Evolutionary conservation across 2,888 invertebrate species (phyloP).

Genomic region (Boloria euphrosyne): DNA sequence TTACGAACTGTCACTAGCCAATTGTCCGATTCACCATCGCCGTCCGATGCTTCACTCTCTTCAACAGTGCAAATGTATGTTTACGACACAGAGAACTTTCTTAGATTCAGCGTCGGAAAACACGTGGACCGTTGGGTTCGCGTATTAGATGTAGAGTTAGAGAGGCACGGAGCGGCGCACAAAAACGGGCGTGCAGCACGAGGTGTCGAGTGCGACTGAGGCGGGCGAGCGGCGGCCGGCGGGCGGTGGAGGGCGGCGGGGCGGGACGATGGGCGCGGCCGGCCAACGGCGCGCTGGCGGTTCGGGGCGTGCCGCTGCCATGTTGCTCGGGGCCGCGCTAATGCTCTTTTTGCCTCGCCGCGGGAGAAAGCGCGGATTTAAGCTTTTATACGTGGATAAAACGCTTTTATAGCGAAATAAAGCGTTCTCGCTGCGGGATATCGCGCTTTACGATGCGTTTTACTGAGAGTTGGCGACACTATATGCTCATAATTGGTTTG

Average conservation of each 20-base stretch:
- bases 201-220: conserved; percentile 33
- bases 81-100: conserved; percentile 21
- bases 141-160: conserved; percentile 12
- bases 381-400: conserved; percentile 82
- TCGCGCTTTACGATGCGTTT: conserved; percentile 78
- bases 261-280: conserved; percentile 48
- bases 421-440: conserved; percentile 79
- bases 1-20: conserved; percentile 27
- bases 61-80: conserved; percentile 17
- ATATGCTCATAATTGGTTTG: conserved; percentile 70
- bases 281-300: conserved; percentile 44
- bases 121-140: conserved; percentile 19
- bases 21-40: conserved; percentile 27
- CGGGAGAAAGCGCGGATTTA: conserved; percentile 81
- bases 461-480: conserved; percentile 78
- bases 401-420: conserved; percentile 82
- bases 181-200: conserved; percentile 26
- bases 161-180: conserved; percentile 8
- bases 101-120: neutral
- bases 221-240: conserved; percentile 38
- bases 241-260: conserved; percentile 53
- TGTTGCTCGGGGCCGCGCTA: conserved; percentile 67
- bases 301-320: conserved; percentile 74
- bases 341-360: conserved; percentile 79
- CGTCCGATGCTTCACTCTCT: conserved; percentile 17